Conservation (phyloP, 2,888 invertebrate species). For the Drosophila algonquin region DNA sequence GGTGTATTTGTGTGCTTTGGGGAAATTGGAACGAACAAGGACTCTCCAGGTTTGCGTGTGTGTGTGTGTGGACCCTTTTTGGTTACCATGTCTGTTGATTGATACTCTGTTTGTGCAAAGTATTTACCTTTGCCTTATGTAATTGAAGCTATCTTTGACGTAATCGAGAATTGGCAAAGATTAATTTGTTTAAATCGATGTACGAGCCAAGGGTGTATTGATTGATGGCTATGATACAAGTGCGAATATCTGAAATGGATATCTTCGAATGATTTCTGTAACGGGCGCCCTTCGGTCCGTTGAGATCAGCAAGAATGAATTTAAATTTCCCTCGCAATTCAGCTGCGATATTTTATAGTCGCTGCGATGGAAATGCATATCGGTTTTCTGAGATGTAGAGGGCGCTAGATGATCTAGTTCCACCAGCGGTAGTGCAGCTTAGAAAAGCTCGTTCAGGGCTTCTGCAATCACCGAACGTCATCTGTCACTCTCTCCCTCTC, state of each 20-base stretch:
- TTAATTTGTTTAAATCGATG: background rate
- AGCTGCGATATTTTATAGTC: too few relatives aligned
- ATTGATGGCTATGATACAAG: background rate
- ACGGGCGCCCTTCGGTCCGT: too few relatives aligned
- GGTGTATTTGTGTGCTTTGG: constrained; percentile 14
- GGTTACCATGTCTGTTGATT: constrained; percentile 54
- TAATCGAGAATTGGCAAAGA: background rate
- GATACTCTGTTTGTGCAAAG: constrained; percentile 51
- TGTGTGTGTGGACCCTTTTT: constrained; percentile 9
- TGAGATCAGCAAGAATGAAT: too few relatives aligned
- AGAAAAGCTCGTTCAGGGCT: too few relatives aligned
- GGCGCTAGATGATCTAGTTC: too few relatives aligned
- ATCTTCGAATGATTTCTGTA: background rate
- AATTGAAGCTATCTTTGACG: constrained; percentile 17
- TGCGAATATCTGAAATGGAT: background rate
- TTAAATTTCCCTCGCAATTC: too few relatives aligned
- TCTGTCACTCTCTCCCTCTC: too few relatives aligned
- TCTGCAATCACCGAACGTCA: too few relatives aligned
- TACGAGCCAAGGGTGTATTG: too few relatives aligned
- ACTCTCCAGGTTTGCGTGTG: background rate
- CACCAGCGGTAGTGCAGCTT: too few relatives aligned
- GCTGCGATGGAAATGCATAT: too few relatives aligned
- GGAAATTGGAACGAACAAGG: constrained; percentile 35
- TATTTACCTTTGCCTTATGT: constrained; percentile 31
- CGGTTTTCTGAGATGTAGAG: too few relatives aligned